Evolutionary conservation across 1,140 invertebrate genomes (phyloP).

Genomic region (Polypedilum vanderplanki): DNA sequence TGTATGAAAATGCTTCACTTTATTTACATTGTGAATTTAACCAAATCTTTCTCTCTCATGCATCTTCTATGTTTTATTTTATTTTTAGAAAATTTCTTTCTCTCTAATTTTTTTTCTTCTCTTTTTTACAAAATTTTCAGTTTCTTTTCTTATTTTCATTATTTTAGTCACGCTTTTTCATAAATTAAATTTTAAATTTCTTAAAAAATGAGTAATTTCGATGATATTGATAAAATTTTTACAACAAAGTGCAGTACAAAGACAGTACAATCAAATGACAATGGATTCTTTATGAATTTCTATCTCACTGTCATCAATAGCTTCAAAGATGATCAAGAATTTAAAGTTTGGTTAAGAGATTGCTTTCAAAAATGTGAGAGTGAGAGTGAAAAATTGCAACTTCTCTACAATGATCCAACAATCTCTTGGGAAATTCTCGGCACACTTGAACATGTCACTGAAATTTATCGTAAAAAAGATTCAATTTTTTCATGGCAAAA

Average conservation of each 20-base stretch:
- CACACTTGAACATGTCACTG: constrained; percentile 45
- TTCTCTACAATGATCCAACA: constrained; percentile 47
- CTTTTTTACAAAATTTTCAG: neutral
- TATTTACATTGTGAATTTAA: too few species aligned
- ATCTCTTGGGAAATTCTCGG: constrained; percentile 45
- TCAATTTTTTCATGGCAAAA: constrained; percentile 42
- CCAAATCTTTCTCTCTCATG: too few species aligned
- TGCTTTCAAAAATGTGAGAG: constrained; percentile 48
- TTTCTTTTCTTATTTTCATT: neutral
- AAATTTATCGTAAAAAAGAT: constrained; percentile 47
- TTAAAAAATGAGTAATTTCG: constrained; percentile 29
- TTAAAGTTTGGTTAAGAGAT: constrained; percentile 47
- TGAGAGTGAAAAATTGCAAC: constrained; percentile 47
- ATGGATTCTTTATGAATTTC: constrained; percentile 55
- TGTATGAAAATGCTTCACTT: too few species aligned
- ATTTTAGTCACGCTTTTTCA: neutral
- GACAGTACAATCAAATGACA: constrained; percentile 52
- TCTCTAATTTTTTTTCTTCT: neutral
- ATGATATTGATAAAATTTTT: constrained; percentile 37
- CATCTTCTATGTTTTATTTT: neutral
- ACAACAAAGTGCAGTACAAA: constrained; percentile 49
- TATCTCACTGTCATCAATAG: constrained; percentile 42
- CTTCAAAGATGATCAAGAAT: constrained; percentile 43
- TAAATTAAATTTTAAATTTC: neutral
- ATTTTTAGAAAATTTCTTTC: neutral